Percentiles rank a stretch among this genome's conserved stretches.
phyloP scores from a whole-genome alignment of 2,888 invertebrate species.

The Eupithecia vulgata region DNA sequence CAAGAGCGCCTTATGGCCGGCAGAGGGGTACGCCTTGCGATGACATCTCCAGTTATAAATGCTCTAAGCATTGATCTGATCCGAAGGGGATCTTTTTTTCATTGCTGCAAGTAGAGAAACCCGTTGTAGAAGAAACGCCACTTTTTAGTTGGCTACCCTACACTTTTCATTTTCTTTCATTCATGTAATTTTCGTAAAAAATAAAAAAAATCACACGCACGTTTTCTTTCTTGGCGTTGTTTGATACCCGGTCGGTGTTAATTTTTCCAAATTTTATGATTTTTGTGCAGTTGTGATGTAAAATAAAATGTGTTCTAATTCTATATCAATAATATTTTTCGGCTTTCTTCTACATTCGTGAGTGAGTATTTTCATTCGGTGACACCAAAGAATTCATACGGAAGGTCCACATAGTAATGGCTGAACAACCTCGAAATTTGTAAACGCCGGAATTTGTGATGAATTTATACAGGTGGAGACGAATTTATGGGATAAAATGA shows the following conservation, averaged over 20 bases:
- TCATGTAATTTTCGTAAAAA: constrained; percentile 29
- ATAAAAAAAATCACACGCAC: constrained; percentile 58
- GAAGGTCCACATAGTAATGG: constrained; percentile 53
- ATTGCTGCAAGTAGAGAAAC: no score
- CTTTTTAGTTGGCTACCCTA: no score
- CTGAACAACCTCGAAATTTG: constrained; percentile 64
- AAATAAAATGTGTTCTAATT: constrained; percentile 68
- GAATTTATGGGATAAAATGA: constrained; percentile 32
- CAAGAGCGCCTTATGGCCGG: no score
- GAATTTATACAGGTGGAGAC: constrained; percentile 34
- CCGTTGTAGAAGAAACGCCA: no score
- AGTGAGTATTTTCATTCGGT: constrained; percentile 63
- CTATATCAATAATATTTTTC: constrained; percentile 61
- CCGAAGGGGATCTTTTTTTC: no score
- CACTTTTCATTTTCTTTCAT: neutral
- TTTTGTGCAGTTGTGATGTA: constrained; percentile 67
- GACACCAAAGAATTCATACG: constrained; percentile 28
- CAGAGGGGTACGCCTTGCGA: no score
- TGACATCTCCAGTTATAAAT: no score
- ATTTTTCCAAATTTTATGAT: constrained; percentile 68
- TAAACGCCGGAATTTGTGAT: constrained; percentile 48
- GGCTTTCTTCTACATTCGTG: constrained; percentile 62
- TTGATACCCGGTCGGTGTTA: constrained; percentile 79
- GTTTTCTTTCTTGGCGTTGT: constrained; percentile 83
- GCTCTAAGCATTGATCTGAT: no score